Evolutionary conservation across 2,113 vertebrate genomes (phyloP).

Genomic region (Ceratotherium simum): DNA sequence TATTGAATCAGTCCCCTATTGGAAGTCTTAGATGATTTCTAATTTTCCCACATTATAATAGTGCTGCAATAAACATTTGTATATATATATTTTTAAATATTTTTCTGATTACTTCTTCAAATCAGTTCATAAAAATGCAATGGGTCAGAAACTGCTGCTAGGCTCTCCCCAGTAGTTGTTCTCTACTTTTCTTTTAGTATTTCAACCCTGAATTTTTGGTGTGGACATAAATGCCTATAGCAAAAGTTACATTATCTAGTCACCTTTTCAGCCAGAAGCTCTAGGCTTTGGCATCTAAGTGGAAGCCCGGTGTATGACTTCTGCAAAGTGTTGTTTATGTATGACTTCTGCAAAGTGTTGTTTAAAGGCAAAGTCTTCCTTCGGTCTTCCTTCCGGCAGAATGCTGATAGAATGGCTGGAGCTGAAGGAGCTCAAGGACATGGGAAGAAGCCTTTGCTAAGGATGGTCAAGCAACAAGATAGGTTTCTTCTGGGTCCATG

Average conservation of each 20-base stretch:
- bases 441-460: not conserved
- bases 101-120: not conserved
- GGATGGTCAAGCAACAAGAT: not conserved
- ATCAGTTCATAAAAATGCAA: not conserved
- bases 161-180: no score
- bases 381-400: not conserved
- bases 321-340: not conserved
- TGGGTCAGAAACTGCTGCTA: not conserved
- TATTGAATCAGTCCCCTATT: not conserved
- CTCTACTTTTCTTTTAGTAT: not conserved
- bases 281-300: not conserved
- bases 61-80: not conserved
- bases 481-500: not conserved
- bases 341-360: not conserved
- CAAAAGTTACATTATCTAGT: not conserved
- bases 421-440: not conserved
- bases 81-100: not conserved
- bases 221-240: not conserved
- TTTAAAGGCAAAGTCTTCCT: not conserved
- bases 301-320: not conserved
- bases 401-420: not conserved
- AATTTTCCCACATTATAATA: not conserved
- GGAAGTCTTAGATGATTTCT: not conserved
- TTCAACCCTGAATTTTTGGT: not conserved
- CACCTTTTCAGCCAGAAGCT: not conserved